Evolutionary conservation across 2,797 vertebrate genomes (phyloP).

Genomic region (Sebastes variabilis): DNA sequence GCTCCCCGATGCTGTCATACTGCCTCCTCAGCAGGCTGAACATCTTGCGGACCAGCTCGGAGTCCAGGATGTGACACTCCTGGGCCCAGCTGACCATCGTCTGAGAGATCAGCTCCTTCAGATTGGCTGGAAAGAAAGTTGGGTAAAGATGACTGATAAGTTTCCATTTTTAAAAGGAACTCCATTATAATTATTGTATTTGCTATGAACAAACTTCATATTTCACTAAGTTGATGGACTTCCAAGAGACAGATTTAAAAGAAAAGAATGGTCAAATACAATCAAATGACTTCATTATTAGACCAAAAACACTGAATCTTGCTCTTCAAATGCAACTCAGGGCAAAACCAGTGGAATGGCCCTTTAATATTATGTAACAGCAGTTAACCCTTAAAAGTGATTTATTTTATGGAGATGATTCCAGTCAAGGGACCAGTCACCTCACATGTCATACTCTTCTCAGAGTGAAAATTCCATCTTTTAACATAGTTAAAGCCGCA

Average conservation of each 20-base stretch:
- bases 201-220: background rate
- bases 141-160: background rate
- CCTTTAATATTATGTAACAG: background rate
- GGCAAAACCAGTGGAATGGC: background rate
- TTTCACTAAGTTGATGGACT: background rate
- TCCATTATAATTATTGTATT: background rate
- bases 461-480: background rate
- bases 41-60: conserved; percentile 94
- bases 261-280: too few species aligned
- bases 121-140: conserved; percentile 82
- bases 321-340: background rate
- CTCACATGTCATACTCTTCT: background rate
- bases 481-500: background rate
- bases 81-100: conserved; percentile 98
- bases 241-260: background rate
- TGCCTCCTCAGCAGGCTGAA: conserved; percentile 95
- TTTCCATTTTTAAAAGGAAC: background rate
- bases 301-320: background rate
- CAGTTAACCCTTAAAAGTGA: background rate
- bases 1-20: conserved; percentile 96
- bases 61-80: conserved; percentile 94
- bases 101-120: conserved; percentile 96
- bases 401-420: background rate
- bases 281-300: background rate
- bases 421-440: background rate